Percentiles rank a stretch among this genome's conserved stretches.
phyloP scores from a whole-genome alignment of 2,888 invertebrate species.

The Teleogryllus oceanicus region DNA sequence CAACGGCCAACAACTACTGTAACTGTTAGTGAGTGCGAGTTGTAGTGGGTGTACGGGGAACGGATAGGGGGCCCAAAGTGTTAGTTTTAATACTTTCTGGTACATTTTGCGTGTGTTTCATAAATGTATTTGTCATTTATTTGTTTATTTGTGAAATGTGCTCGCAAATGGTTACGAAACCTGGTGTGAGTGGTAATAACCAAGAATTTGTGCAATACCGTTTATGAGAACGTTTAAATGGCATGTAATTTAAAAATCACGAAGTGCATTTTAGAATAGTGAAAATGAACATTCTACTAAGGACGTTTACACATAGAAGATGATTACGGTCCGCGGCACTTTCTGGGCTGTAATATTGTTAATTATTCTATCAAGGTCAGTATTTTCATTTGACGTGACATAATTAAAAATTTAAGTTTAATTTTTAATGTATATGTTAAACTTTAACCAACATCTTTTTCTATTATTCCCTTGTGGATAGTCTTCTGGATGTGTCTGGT shows the following conservation, averaged over 20 bases:
- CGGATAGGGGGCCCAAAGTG: neutral
- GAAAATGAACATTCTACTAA: neutral
- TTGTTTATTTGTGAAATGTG: too few species aligned
- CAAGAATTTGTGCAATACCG: too few species aligned
- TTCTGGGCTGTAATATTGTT: conserved; percentile 7
- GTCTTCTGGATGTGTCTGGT: neutral
- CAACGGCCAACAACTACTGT: neutral
- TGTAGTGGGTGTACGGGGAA: neutral
- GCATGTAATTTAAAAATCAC: neutral
- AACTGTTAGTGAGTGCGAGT: neutral
- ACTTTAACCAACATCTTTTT: too few species aligned
- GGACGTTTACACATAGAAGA: neutral
- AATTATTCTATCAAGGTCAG: conserved; percentile 8
- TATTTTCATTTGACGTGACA: neutral
- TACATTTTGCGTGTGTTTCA: too few species aligned
- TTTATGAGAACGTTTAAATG: too few species aligned
- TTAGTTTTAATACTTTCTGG: too few species aligned
- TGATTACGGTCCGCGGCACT: neutral
- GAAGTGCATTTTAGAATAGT: neutral
- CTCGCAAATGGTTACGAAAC: too few species aligned
- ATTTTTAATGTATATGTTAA: too few species aligned
- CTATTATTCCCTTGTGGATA: neutral
- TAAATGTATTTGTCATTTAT: too few species aligned
- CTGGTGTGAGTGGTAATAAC: too few species aligned
- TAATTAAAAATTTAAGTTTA: too few species aligned